A percentile compares a stretch with the other conserved stretches of the same genome.
Evolutionary conservation across 2,888 invertebrate genomes (phyloP).

Genomic region (Drosophila eohydei): DNA sequence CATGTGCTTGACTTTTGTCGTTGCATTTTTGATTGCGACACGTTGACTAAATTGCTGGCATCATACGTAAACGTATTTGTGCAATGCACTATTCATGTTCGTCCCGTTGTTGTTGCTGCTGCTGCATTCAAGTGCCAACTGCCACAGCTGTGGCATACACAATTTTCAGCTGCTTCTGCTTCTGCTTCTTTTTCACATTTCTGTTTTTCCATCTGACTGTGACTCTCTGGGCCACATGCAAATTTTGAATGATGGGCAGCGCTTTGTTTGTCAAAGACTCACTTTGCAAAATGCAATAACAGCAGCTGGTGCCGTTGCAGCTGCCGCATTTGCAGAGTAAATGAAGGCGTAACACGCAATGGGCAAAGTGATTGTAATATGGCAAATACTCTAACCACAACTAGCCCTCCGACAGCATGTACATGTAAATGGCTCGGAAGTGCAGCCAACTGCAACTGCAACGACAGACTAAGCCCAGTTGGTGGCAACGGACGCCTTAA

Average conservation of each 20-base stretch:
- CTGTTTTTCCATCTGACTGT: not conserved
- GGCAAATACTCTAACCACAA: not conserved
- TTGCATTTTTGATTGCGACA: constrained; percentile 52
- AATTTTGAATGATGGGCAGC: constrained; percentile 44
- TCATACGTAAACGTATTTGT: constrained; percentile 24
- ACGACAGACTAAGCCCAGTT: not conserved
- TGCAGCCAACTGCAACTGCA: not conserved
- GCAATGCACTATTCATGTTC: constrained; percentile 13
- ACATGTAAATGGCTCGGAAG: constrained; percentile 15
- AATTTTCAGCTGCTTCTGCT: not conserved
- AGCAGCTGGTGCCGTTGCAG: constrained; percentile 15
- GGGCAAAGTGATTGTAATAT: constrained; percentile 15
- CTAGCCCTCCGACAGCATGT: not conserved
- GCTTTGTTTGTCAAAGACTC: constrained; percentile 39
- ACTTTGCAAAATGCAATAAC: constrained; percentile 40
- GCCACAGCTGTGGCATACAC: constrained; percentile 5
- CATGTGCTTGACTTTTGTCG: constrained; percentile 4
- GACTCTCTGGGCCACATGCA: constrained; percentile 5
- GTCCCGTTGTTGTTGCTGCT: not conserved
- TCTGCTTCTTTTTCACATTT: not conserved
- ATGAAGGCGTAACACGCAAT: constrained; percentile 25
- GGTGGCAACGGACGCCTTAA: not conserved
- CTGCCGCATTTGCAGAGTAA: constrained; percentile 4
- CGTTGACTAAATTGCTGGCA: constrained; percentile 36
- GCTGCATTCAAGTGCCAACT: constrained; percentile 13